Conservation (phyloP, 2,113 vertebrate genomes). For the Eptesicus fuscus region DNA sequence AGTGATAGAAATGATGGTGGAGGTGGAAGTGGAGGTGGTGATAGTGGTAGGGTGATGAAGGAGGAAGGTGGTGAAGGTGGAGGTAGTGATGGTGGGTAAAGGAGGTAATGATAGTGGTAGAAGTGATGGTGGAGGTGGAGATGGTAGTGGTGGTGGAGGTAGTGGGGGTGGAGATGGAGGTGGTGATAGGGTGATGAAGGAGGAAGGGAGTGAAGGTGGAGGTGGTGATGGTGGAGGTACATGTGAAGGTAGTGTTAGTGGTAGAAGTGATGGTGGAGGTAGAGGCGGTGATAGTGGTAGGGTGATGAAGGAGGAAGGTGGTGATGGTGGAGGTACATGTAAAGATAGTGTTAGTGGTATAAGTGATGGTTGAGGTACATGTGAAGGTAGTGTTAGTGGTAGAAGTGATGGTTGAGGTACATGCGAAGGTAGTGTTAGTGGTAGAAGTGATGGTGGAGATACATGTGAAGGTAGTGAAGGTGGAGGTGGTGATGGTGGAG, state of each 20-base stretch:
- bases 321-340: background rate
- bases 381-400: background rate
- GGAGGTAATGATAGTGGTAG: background rate
- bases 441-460: too few relatives aligned
- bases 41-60: too few relatives aligned
- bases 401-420: background rate
- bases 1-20: background rate
- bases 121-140: too few relatives aligned
- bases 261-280: background rate
- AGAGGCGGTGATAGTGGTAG: too few relatives aligned
- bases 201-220: too few relatives aligned
- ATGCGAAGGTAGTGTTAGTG: too few relatives aligned
- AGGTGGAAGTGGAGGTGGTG: background rate
- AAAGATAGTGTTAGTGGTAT: background rate
- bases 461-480: too few relatives aligned
- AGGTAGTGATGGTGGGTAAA: too few relatives aligned
- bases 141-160: rapidly evolving
- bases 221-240: background rate
- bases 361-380: background rate
- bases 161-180: background rate
- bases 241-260: background rate
- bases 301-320: background rate
- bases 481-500: too few relatives aligned
- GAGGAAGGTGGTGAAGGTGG: background rate
- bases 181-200: background rate